Evolutionary conservation across 1,140 invertebrate species (phyloP).

Genomic region (Acyrthosiphon pisum): DNA sequence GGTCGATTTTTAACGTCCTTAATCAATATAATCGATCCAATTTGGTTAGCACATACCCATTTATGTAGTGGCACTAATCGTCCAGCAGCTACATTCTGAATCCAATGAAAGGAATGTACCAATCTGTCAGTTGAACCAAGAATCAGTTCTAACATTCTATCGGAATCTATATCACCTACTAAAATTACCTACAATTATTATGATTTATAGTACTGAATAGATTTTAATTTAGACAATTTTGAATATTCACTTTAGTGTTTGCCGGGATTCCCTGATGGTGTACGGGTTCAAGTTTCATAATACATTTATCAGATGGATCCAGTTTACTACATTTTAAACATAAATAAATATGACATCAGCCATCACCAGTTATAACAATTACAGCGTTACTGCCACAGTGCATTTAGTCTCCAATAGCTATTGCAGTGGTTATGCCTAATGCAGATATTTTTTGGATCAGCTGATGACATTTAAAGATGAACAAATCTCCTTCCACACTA

Average conservation of each 20-base stretch:
- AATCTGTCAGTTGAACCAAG: conserved; percentile 79
- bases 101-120: conserved; percentile 78
- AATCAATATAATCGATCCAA: conserved; percentile 77
- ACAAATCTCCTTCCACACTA: conserved; percentile 74
- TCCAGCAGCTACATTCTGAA: conserved; percentile 64
- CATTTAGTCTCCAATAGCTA: conserved; percentile 76
- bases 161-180: conserved; percentile 73
- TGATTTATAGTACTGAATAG: neutral
- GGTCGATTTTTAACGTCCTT: conserved; percentile 68
- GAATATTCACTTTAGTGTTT: conserved; percentile 71
- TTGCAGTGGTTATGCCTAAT: conserved; percentile 74
- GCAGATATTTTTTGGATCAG: conserved; percentile 69
- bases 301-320: conserved; percentile 61
- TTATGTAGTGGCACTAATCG: conserved; percentile 74
- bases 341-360: conserved; percentile 77
- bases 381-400: conserved; percentile 75
- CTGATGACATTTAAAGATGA: conserved; percentile 72
- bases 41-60: conserved; percentile 81
- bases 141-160: conserved; percentile 76
- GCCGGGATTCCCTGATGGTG: conserved; percentile 78
- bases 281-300: conserved; percentile 67
- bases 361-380: conserved; percentile 76
- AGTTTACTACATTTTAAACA: conserved; percentile 63
- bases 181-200: conserved; percentile 64
- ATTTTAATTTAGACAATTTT: neutral